Evolutionary conservation across 2,888 invertebrate genomes (phyloP), one percentile per base, ranked within the genome.

Genomic region (Saturnia pavonia): DNA sequence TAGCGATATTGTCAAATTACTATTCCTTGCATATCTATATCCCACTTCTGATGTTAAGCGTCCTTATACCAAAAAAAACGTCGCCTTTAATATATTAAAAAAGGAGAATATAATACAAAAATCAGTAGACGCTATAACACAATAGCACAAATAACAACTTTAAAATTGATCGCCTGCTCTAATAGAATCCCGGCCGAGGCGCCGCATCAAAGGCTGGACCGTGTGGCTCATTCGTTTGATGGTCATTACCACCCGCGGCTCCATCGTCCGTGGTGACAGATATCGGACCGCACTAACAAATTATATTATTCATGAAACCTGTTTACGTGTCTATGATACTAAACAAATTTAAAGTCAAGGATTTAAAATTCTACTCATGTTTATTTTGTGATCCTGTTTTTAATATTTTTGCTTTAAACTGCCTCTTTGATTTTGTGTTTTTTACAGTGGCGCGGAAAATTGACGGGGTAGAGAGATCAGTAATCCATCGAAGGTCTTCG

Each of bases 221-320:
- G 54, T 54, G 54, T 54, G 42, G 57, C 54, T 69, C 67, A 48
- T 68, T 48, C 78, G 77, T 77, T 78, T 80, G 80, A 76, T 77
- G 78, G 77, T 78, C 68, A 68, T 68, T 74, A 77, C 85, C 85
- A 70, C 85, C 85, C 80, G 85, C 85, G 79, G 85, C 72, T 75
- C 75, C 65, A 72, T 72, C 69, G 74, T 78, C 70, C 78, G 76
- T 82, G 85, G 85, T 85, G 85, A 85, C 85, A 85, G 84, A 71
- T 25, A 60, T 27, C 57, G 57, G 68, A 67, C 67, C 70, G 63
- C 75, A 73, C 68, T 73, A 76, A 75, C 74, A 75, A 77, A 79
- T 77, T 78, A 74, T 73, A 79, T 79, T 76, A 74, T 76, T 76
- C 54, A 66, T 25, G 40, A 69, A 45, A 63, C n/a, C 25, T 54